phyloP scores from a whole-genome alignment of 2,797 vertebrate species.

The Synaphobranchus kaupii region DNA sequence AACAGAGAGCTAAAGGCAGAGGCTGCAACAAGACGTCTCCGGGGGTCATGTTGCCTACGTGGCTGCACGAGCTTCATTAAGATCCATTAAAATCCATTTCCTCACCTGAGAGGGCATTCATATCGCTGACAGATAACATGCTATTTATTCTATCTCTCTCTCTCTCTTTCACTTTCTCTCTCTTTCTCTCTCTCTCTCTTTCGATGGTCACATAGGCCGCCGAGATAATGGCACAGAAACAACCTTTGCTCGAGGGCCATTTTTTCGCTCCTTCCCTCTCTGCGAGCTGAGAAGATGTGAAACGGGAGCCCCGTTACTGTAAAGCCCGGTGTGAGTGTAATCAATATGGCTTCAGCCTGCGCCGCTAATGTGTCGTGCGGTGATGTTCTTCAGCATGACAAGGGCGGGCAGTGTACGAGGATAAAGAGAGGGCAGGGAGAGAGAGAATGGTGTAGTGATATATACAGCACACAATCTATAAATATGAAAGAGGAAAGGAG shows the following conservation, averaged over 20 bases:
- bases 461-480: constrained; percentile 48
- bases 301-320: constrained; percentile 39
- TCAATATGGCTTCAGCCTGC: constrained; percentile 51
- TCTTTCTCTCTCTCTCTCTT: not conserved
- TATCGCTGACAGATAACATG: too few relatives aligned
- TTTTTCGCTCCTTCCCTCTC: not conserved
- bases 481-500: not conserved
- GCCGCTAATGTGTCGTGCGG: constrained; percentile 52
- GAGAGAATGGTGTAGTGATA: constrained; percentile 38
- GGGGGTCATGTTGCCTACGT: too few relatives aligned
- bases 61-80: too few relatives aligned
- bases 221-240: not conserved
- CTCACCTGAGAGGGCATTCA: too few relatives aligned
- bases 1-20: too few relatives aligned
- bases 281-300: not conserved
- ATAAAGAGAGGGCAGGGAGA: not conserved
- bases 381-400: constrained; percentile 34
- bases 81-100: too few relatives aligned
- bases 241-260: not conserved
- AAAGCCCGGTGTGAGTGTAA: constrained; percentile 49
- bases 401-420: not conserved
- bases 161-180: not conserved
- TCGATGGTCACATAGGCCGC: not conserved
- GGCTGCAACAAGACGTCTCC: too few relatives aligned
- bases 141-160: too few relatives aligned